phyloP scores from a whole-genome alignment of 2,888 invertebrate species.

The Aquatica leii region DNA sequence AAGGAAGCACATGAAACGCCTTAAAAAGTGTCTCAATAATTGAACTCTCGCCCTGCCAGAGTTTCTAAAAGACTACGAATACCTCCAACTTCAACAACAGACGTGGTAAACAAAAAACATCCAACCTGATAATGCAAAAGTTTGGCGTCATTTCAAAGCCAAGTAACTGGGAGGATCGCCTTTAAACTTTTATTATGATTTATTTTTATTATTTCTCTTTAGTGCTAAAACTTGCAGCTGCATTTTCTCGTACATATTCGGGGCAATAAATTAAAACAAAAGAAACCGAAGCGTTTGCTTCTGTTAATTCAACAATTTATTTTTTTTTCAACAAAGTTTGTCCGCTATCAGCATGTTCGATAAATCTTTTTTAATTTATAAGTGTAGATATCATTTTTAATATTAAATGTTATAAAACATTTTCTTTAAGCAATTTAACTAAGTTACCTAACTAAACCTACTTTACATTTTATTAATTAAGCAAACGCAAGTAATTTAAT shows the following conservation, averaged over 20 bases:
- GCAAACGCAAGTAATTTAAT: no score
- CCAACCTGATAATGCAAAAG: slow-evolving; percentile 37
- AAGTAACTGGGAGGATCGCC: slow-evolving; percentile 32
- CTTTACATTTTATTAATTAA: no score
- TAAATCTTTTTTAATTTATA: no score
- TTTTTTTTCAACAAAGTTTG: no score
- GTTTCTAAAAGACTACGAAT: slow-evolving; percentile 30
- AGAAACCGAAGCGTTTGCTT: slow-evolving; percentile 12
- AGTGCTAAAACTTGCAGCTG: slow-evolving; percentile 17
- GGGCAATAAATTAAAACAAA: no score
- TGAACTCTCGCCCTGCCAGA: slow-evolving; percentile 27
- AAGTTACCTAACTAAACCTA: no score
- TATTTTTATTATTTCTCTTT: slow-evolving; percentile 26
- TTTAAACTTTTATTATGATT: slow-evolving; percentile 31
- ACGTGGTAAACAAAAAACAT: slow-evolving; percentile 36
- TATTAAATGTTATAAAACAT: no score
- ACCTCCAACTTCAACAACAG: slow-evolving; percentile 34
- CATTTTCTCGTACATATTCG: slow-evolving; percentile 12
- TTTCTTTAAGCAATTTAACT: no score
- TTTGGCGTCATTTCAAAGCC: slow-evolving; percentile 36
- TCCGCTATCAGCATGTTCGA: no score
- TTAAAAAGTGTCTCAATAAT: slow-evolving; percentile 35
- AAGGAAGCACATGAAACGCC: slow-evolving; percentile 19
- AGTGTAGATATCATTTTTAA: no score
- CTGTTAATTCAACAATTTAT: not conserved